phyloP scores from a whole-genome alignment of 2,797 vertebrate genomes.

The Pelobates cultripes region DNA sequence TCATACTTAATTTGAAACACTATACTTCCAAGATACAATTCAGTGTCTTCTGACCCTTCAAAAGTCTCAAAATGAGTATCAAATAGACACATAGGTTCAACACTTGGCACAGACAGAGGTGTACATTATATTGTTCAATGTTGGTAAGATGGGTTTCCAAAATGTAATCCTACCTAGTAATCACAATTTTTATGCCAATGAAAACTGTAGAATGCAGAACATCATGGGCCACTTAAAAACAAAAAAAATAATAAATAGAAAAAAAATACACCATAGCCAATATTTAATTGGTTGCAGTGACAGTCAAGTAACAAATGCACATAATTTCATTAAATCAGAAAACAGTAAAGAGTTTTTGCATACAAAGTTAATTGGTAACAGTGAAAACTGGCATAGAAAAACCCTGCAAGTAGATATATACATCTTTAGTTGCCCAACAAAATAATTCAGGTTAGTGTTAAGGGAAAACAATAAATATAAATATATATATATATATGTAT shows the following conservation, averaged over 20 bases:
- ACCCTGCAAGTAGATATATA: conserved; percentile 56
- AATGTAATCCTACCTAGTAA: too few relatives aligned
- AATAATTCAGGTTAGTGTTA: conserved; percentile 29
- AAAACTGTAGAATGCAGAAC: too few relatives aligned
- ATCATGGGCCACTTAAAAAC: too few relatives aligned
- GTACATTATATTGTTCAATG: too few relatives aligned
- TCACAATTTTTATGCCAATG: too few relatives aligned
- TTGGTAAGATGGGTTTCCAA: too few relatives aligned
- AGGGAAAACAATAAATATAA: conserved; percentile 34
- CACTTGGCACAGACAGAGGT: too few relatives aligned
- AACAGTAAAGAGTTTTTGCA: conserved; percentile 13
- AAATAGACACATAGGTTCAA: too few relatives aligned
- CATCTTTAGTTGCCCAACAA: conserved; percentile 54
- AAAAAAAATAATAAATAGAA: neutral
- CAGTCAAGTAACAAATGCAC: neutral
- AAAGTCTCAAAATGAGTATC: too few relatives aligned
- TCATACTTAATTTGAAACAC: too few relatives aligned
- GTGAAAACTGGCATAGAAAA: conserved; percentile 19
- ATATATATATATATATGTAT: conserved; percentile 6
- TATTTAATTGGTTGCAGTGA: conserved; percentile 30
- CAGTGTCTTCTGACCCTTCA: too few relatives aligned
- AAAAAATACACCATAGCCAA: conserved; percentile 1
- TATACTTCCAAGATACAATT: too few relatives aligned
- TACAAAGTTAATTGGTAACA: conserved; percentile 18
- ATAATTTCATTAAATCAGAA: conserved; percentile 6